Evolutionary conservation across 2,888 invertebrate species (phyloP).

Genomic region (Temnothorax rugatulus): DNA sequence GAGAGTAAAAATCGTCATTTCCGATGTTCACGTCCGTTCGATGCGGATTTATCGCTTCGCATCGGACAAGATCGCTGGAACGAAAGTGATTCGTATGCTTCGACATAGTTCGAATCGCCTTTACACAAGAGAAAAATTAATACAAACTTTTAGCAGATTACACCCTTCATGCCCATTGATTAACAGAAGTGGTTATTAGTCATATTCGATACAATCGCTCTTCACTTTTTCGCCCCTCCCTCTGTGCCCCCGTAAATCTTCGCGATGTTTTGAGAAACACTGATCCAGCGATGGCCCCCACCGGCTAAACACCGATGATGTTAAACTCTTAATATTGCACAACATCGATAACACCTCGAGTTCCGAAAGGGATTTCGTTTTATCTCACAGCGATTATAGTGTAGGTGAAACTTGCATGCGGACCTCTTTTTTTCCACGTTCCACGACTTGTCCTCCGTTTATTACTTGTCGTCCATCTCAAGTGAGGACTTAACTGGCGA

Average conservation of each 20-base stretch:
- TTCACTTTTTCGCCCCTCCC: background rate
- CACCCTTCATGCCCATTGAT: background rate
- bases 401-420: conserved; percentile 58
- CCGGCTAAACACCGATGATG: conserved; percentile 67
- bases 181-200: conserved; percentile 13
- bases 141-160: background rate
- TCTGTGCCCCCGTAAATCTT: background rate
- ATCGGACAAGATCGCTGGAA: conserved; percentile 15
- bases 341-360: conserved; percentile 80
- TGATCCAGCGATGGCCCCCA: conserved; percentile 71
- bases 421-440: conserved; percentile 21
- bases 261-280: conserved; percentile 78
- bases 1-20: conserved; percentile 13
- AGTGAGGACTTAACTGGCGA: conserved; percentile 70
- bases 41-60: background rate
- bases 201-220: conserved; percentile 25
- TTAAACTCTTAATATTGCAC: conserved; percentile 79
- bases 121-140: background rate
- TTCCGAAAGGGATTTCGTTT: conserved; percentile 72
- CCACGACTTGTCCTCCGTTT: conserved; percentile 28
- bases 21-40: background rate
- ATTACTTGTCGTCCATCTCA: conserved; percentile 27
- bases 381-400: conserved; percentile 65
- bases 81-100: conserved; percentile 15
- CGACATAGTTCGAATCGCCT: background rate